Evolutionary conservation across 2,888 invertebrate genomes (phyloP), one percentile per base, ranked within the genome.

Genomic region (Cremastobaeus sp.): DNA sequence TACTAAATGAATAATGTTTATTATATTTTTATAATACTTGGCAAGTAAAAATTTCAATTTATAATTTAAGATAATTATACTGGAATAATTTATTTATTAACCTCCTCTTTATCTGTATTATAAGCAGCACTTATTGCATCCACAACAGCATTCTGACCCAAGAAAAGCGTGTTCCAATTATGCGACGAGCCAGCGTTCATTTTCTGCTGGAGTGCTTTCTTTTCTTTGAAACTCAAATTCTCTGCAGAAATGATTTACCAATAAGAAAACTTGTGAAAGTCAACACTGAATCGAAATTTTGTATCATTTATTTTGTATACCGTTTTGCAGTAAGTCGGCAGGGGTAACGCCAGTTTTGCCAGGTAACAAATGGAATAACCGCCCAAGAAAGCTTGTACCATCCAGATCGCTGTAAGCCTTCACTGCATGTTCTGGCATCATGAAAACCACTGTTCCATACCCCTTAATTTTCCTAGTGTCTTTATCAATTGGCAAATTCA

Each of bases 81-180:
- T n/a, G 32, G n/a, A 32, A 32, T 32, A 32, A 32, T 8, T 5
- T 25, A 8, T 25, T 25, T 25, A 25, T 5, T 25, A 25, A 97
- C 91, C 76, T 93, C 92, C 83, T 95, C 93, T 88, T 99, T 99
- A 0, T 94, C 92, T 0, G 94, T 94, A 70, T 92, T 92, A 82
- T 96, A 96, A 76, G 92, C 92, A 52, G 93, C 91, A 0, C 98
- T 95, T 79, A 99, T 92, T 0, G 96, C 92, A 82, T 98, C 96
- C 0, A 97, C 98, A 0, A 99, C 94, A 0, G 98, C 97, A 88
- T 97, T 96, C 9, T 93, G 91, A 0, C 97, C 97, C 77, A 99
- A 89, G 85, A 99, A 99, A 45, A 99, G 88, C 0, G 96, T 92
- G 88, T 99, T 99, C 99, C 99, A 99, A 85, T 97, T 98, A 86